Conservation (phyloP, 1,140 invertebrate genomes). For the Hyles euphorbiae region DNA sequence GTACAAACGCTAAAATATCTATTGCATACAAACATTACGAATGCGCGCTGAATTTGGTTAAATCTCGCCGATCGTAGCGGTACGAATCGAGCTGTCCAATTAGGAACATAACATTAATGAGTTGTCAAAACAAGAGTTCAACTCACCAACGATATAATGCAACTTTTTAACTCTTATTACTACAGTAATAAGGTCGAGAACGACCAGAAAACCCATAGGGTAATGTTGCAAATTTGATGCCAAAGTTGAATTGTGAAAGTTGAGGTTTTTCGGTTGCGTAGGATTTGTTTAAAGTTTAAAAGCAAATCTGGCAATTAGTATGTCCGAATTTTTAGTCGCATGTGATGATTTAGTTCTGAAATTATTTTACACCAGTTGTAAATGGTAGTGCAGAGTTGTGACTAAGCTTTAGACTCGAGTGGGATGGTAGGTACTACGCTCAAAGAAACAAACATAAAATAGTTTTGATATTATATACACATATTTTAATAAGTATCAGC, state of each 20-base stretch:
- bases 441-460: too few species aligned
- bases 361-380: too few species aligned
- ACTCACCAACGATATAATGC: conserved; percentile 10
- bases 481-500: too few species aligned
- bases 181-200: conserved; percentile 24
- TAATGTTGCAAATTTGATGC: conserved; percentile 46
- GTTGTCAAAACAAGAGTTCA: conserved; percentile 65
- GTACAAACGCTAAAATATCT: conserved; percentile 57
- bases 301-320: conserved; percentile 57
- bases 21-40: conserved; percentile 42
- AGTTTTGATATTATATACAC: too few species aligned
- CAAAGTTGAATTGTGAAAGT: conserved; percentile 69
- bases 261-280: conserved; percentile 16
- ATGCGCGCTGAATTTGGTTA: conserved; percentile 34
- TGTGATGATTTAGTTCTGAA: not conserved
- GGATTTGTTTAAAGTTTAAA: conserved; percentile 46
- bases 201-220: conserved; percentile 11
- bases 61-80: conserved; percentile 24
- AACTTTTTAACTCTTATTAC: conserved; percentile 15
- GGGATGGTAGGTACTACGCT: too few species aligned
- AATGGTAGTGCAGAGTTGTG: too few species aligned
- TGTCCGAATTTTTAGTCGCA: conserved; percentile 27
- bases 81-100: conserved; percentile 54
- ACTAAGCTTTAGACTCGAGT: too few species aligned
- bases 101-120: conserved; percentile 63